Evolutionary conservation across 2,888 invertebrate genomes (phyloP).

Genomic region (Linnaemya tessellans): DNA sequence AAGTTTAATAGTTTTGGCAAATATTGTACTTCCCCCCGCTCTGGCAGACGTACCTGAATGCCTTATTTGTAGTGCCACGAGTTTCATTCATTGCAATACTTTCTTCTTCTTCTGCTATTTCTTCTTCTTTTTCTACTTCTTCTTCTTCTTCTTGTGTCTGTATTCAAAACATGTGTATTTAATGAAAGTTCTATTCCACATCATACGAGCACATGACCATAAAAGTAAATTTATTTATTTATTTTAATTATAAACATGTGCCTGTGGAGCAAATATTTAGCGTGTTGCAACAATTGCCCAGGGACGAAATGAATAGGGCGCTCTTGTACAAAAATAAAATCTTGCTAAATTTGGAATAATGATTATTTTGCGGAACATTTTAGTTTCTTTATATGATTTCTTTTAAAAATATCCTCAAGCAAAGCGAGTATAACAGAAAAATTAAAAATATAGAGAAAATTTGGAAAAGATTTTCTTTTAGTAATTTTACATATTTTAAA

Average conservation of each 20-base stretch:
- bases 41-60: too few relatives aligned
- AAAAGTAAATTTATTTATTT: conserved; percentile 30
- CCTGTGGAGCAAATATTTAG: conserved; percentile 2
- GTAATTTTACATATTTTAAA: background rate
- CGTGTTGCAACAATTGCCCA: conserved; percentile 29
- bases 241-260: conserved; percentile 54
- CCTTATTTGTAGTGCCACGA: background rate
- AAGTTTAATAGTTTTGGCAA: too few relatives aligned
- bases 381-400: conserved; percentile 2
- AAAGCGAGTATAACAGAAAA: background rate
- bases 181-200: conserved; percentile 41
- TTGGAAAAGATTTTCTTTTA: background rate
- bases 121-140: background rate
- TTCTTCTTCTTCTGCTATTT: background rate
- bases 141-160: background rate
- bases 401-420: background rate
- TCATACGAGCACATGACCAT: conserved; percentile 8
- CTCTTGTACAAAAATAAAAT: background rate
- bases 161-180: conserved; percentile 16
- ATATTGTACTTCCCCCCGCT: too few relatives aligned
- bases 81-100: conserved; percentile 10
- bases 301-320: conserved; percentile 16
- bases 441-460: background rate
- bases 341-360: conserved; percentile 38
- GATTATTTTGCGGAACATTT: background rate